These are phyloP conservation scores for Heteromurus nitidus DNA, from an alignment of 2,888 invertebrate genomes.

Conservation along the genomic window DNA sequence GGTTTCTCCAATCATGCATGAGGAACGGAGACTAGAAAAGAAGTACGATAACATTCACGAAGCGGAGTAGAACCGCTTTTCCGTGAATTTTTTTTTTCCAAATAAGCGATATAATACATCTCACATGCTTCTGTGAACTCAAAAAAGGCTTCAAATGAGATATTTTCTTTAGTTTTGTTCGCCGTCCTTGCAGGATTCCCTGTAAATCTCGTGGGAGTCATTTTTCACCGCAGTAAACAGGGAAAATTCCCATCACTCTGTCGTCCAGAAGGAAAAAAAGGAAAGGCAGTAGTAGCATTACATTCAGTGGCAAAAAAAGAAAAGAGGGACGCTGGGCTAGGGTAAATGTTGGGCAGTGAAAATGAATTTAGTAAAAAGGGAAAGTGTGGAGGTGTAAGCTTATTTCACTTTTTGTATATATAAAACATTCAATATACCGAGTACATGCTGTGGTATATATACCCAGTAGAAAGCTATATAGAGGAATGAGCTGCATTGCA, in stretches of 20 bases:
- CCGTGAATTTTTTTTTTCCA: too few species aligned
- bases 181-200: constrained; percentile 1
- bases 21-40: too few species aligned
- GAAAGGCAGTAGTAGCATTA: background rate
- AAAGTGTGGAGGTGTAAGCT: background rate
- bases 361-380: constrained; percentile 23
- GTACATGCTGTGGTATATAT: too few species aligned
- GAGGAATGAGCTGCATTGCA: background rate
- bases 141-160: constrained; percentile 10
- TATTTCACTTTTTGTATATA: too few species aligned
- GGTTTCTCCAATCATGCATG: too few species aligned
- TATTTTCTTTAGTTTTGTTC: constrained; percentile 14
- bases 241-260: constrained; percentile 55
- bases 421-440: too few species aligned
- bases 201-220: constrained; percentile 54
- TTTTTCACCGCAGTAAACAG: constrained; percentile 54
- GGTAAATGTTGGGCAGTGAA: constrained; percentile 22
- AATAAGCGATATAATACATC: too few species aligned
- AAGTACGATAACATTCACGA: too few species aligned
- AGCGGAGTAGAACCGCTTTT: too few species aligned
- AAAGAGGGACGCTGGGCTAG: constrained; percentile 7
- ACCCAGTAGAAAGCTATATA: too few species aligned
- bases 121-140: background rate
- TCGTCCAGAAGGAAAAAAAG: constrained; percentile 36
- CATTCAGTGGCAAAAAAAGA: background rate